A percentile compares a stretch with the other conserved stretches of the same genome.
Evolutionary conservation across 1,140 invertebrate species (phyloP).

Genomic region (Platorchestia sp.): DNA sequence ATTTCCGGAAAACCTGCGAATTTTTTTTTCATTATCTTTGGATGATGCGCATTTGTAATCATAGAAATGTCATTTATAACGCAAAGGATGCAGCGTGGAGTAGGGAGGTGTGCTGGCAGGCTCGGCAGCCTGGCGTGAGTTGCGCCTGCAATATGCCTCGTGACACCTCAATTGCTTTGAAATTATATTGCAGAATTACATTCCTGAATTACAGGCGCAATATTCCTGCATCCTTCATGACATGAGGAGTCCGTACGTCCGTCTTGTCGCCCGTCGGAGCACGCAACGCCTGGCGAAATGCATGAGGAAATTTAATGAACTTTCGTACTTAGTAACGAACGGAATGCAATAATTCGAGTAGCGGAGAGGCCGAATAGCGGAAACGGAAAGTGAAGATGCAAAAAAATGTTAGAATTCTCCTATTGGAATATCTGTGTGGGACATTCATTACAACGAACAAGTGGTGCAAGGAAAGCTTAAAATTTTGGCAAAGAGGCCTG

Average conservation of each 20-base stretch:
- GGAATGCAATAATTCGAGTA: neutral
- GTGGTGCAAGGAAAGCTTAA: too few relatives aligned
- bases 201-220: neutral
- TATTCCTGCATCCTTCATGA: neutral
- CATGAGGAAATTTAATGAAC: neutral
- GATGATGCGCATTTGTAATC: neutral
- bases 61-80: neutral
- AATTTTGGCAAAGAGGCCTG: too few relatives aligned
- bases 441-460: too few relatives aligned
- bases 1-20: neutral
- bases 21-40: neutral
- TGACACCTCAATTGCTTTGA: neutral
- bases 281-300: neutral
- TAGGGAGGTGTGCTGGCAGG: neutral
- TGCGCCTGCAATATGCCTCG: neutral
- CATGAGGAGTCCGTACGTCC: neutral
- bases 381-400: too few relatives aligned
- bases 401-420: too few relatives aligned
- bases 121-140: neutral
- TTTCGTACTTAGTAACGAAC: neutral
- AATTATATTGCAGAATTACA: neutral
- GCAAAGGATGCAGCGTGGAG: neutral
- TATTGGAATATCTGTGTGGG: too few relatives aligned
- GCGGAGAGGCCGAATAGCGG: neutral
- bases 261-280: neutral